Evolutionary conservation across 2,113 vertebrate species (phyloP), one percentile per base, ranked within the genome.

Genomic region (Corvus cornix): DNA sequence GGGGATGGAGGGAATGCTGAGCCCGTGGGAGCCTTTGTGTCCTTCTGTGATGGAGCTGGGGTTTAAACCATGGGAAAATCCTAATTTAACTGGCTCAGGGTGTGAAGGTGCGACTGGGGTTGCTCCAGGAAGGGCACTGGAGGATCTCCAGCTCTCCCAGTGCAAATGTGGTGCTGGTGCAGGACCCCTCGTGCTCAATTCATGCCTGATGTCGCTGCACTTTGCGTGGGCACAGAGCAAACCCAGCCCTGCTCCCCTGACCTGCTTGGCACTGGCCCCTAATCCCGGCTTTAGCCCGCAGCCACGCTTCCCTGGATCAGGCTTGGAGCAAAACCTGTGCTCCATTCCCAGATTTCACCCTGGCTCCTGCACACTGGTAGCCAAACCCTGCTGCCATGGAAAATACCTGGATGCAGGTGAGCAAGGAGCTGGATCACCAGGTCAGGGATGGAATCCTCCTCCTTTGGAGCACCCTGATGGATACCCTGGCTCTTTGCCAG

Each of bases 71-170:
- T 3, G 15, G 1, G 2, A 15, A 43, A 53, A 76, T 20, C 82
- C 35, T 3, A 1, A 35, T 56, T 16, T 11, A 27, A 21, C 16
- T 4, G 3, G 49, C 4, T 55, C 9, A 3, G 66, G 23, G 31
- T 6, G 15, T 0, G 2, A 33, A 28, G 28, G 11, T 28, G 51
- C 2, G 2, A 9, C 31, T 3, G 15, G 49, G 30, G 13, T 16
- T 0, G 0, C 39, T 28, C 14, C 6, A 9, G 51, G 69, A 87
- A 44, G 10, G 1, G 1, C 9, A 0, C 5, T 66, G 82, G 44
- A 84, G 8, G 9, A 6, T 44, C 15, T 82, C 77, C 93, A 93
- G 77, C n/a, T 59, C 19, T 72, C 49, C 59, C 87, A 43, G 75
- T 49, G 27, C 0, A 1, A 39, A 9, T 4, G 69, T 46, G 37